These are phyloP conservation scores for Trachemys scripta DNA, from an alignment of 2,113 vertebrate species.

Conservation along the genomic window DNA sequence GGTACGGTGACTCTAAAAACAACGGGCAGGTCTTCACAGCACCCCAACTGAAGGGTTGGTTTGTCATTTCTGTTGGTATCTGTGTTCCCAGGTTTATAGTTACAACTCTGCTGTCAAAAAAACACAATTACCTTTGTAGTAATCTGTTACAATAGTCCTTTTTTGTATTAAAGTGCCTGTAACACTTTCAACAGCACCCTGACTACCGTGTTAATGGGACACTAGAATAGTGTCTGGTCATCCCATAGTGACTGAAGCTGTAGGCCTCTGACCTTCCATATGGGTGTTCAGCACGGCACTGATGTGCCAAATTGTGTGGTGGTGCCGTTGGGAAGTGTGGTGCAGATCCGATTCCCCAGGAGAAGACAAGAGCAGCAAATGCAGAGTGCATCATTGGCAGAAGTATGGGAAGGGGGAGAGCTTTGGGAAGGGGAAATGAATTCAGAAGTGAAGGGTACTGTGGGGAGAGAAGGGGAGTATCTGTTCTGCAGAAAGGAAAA, in stretches of 20 bases:
- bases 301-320: no score
- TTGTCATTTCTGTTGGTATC: background rate
- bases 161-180: background rate
- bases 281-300: background rate
- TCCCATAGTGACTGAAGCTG: background rate
- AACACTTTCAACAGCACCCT: background rate
- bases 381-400: no score
- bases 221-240: background rate
- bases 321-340: background rate
- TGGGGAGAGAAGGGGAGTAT: fast-evolving
- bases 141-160: background rate
- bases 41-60: background rate
- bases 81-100: background rate
- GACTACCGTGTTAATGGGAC: background rate
- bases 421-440: background rate
- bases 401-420: background rate
- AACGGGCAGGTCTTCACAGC: background rate
- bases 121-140: background rate
- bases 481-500: background rate
- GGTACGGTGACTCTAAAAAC: background rate
- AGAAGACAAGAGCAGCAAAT: background rate
- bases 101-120: no score
- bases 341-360: background rate
- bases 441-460: no score
- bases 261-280: background rate